Evolutionary conservation across 2,113 vertebrate genomes (phyloP).

Genomic region (Morone chrysops): DNA sequence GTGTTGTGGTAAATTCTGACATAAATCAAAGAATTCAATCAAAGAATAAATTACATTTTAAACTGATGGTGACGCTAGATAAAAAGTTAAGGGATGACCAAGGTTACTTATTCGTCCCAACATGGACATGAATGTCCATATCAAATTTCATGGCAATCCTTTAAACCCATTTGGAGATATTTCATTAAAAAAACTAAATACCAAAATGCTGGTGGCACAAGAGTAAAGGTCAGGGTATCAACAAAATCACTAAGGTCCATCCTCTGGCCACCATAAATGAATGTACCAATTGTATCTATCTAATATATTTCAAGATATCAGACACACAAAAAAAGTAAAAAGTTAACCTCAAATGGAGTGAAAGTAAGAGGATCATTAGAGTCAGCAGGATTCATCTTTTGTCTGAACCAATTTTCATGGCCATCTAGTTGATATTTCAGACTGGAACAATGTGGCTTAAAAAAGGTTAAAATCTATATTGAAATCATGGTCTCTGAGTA

Average conservation of each 20-base stretch:
- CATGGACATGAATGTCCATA: neutral
- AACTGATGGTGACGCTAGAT: neutral
- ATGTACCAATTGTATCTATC: neutral
- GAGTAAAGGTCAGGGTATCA: neutral
- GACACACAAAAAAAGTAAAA: no score
- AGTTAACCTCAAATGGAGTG: no score
- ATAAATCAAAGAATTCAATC: neutral
- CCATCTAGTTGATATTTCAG: neutral
- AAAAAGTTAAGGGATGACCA: neutral
- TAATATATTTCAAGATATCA: neutral
- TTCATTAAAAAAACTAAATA: neutral
- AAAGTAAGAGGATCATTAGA: neutral
- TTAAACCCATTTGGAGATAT: neutral
- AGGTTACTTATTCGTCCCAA: neutral
- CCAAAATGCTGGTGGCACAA: neutral
- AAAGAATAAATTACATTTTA: neutral
- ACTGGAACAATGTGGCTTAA: neutral
- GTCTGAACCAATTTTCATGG: neutral
- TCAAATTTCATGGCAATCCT: neutral
- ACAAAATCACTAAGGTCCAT: neutral
- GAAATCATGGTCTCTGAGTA: neutral
- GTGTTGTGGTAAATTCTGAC: neutral
- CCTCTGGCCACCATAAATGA: neutral
- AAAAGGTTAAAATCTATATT: neutral
- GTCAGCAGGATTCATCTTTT: neutral